Conservation (phyloP, 2,888 invertebrate species). For the Venustoraphidia nigricollis region DNA sequence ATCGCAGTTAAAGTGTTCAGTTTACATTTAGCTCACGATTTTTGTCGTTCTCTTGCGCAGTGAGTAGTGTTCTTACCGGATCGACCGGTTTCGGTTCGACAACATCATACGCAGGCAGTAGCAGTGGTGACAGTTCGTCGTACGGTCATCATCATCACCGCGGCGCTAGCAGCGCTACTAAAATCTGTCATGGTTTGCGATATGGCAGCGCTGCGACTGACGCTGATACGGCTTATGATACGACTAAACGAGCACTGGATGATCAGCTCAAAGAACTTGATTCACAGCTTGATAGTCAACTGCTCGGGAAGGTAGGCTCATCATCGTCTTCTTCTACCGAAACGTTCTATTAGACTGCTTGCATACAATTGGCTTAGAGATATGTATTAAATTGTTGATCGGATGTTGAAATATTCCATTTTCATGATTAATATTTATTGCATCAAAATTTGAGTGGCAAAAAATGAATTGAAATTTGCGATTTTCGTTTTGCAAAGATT, state of each 20-base stretch:
- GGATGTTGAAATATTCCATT: not conserved
- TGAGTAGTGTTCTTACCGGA: slow-evolving; percentile 40
- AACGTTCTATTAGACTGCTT: slow-evolving; percentile 27
- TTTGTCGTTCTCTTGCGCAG: slow-evolving; percentile 17
- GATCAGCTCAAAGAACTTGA: slow-evolving; percentile 70
- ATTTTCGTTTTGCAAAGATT: no score
- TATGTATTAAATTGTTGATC: no score
- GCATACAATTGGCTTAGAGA: no score
- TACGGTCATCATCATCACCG: slow-evolving; percentile 20
- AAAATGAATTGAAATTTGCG: no score
- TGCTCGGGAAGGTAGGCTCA: slow-evolving; percentile 41
- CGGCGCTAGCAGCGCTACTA: no score
- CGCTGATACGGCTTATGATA: slow-evolving; percentile 48
- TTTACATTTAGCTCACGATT: no score
- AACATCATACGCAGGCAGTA: slow-evolving; percentile 36
- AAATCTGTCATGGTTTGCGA: slow-evolving; percentile 12
- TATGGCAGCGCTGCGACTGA: slow-evolving; percentile 23
- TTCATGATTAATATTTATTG: not conserved
- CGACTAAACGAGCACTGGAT: slow-evolving; percentile 59
- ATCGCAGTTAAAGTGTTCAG: no score
- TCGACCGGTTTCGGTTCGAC: slow-evolving; percentile 39
- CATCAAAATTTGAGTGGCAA: no score
- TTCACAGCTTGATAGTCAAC: slow-evolving; percentile 56
- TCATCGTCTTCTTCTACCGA: slow-evolving; percentile 16
- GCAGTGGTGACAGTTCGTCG: slow-evolving; percentile 24